Conservation (phyloP, 2,888 invertebrate genomes). For the Muscina levida region DNA sequence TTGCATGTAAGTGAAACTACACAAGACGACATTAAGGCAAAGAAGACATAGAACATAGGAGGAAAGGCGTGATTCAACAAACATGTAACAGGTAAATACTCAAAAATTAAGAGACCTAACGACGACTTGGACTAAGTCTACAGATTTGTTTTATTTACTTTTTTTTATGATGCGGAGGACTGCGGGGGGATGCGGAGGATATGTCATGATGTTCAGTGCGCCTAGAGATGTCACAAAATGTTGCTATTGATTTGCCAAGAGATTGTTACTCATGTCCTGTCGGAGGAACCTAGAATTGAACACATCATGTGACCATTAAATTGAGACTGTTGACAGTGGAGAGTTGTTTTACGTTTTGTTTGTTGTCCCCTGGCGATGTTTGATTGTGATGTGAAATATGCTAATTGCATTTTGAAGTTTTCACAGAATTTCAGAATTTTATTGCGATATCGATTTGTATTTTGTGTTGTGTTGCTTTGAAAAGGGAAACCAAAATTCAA, state of each 20-base stretch:
- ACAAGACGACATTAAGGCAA: not conserved
- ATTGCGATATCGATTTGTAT: too few relatives aligned
- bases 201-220: not conserved
- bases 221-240: not conserved
- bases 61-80: constrained; percentile 4
- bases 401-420: constrained; percentile 49
- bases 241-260: constrained; percentile 20
- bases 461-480: too few relatives aligned
- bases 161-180: not conserved
- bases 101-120: constrained; percentile 44
- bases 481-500: too few relatives aligned
- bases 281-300: not conserved
- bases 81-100: constrained; percentile 23
- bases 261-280: constrained; percentile 6
- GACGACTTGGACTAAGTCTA: constrained; percentile 28
- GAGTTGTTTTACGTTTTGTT: not conserved
- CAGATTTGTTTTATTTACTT: not conserved
- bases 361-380: not conserved
- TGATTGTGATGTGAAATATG: constrained; percentile 45
- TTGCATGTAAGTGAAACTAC: constrained; percentile 18
- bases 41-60: constrained; percentile 1
- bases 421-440: not conserved
- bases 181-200: not conserved
- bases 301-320: not conserved
- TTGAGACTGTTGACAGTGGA: not conserved